Conservation (phyloP, 2,888 invertebrate genomes). For the Phlogophora meticulosa region DNA sequence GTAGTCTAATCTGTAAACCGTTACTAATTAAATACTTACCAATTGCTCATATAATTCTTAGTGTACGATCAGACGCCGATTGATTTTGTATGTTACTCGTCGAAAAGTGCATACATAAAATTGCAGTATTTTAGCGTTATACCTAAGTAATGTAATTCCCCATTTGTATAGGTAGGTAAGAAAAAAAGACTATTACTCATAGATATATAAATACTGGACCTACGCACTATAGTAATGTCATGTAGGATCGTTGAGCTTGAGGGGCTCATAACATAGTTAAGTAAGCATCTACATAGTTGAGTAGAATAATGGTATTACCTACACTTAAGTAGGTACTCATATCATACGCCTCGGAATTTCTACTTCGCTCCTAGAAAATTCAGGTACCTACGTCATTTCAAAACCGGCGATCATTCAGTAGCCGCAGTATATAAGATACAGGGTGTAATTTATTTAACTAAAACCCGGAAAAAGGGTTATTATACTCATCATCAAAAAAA, state of each 20-base stretch:
- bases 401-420: neutral
- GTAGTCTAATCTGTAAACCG: constrained; percentile 38
- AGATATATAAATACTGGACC: too few species aligned
- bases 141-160: too few species aligned
- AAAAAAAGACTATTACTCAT: too few species aligned
- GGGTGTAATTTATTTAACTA: neutral
- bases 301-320: neutral
- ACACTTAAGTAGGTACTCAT: neutral
- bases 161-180: too few species aligned
- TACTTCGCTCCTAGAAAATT: neutral
- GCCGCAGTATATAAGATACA: neutral
- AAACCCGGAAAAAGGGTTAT: neutral
- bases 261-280: neutral
- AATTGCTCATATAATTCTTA: too few species aligned
- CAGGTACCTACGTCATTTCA: too few species aligned
- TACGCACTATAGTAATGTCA: too few species aligned
- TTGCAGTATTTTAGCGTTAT: too few species aligned
- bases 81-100: neutral
- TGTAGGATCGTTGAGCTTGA: neutral
- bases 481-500: too few species aligned
- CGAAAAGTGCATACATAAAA: neutral
- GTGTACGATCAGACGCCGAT: neutral
- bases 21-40: constrained; percentile 68
- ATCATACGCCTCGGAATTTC: neutral
- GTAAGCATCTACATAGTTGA: too few species aligned